A percentile compares a stretch with the other conserved stretches of the same genome.
Evolutionary conservation across 2,888 invertebrate species (phyloP).

Genomic region (Pemphredon lugubris): DNA sequence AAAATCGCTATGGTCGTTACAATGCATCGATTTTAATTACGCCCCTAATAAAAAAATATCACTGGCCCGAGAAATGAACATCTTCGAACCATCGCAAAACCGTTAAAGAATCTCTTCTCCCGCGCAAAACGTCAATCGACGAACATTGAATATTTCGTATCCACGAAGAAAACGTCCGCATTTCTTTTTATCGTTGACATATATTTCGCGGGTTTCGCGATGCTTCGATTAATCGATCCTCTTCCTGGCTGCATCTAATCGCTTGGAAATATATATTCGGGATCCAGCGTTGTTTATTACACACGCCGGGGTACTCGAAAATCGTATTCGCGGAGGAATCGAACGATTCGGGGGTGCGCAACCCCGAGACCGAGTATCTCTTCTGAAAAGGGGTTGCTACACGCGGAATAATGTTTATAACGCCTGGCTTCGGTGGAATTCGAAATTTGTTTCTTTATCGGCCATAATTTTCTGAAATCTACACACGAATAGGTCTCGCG

Average conservation of each 20-base stretch:
- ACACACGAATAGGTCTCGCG: constrained; percentile 75
- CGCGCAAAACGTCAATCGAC: too few species aligned
- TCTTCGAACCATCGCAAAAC: too few species aligned
- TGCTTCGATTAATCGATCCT: constrained; percentile 27
- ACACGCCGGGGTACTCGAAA: constrained; percentile 65
- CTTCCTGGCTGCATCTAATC: constrained; percentile 43
- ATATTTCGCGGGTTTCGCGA: neutral
- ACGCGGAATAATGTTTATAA: constrained; percentile 77
- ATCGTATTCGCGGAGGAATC: constrained; percentile 63
- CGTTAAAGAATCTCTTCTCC: too few species aligned
- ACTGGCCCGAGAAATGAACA: too few species aligned
- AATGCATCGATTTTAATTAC: constrained; percentile 15
- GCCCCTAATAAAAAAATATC: too few species aligned
- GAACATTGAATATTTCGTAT: too few species aligned
- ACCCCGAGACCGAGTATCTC: constrained; percentile 43
- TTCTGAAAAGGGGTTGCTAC: constrained; percentile 63
- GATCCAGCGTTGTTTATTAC: constrained; percentile 70
- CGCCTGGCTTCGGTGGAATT: constrained; percentile 73
- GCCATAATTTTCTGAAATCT: constrained; percentile 78
- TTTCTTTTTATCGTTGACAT: neutral
- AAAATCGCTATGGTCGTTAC: constrained; percentile 51
- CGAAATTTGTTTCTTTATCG: constrained; percentile 80
- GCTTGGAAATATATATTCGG: constrained; percentile 62
- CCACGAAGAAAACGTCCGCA: neutral
- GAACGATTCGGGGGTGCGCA: constrained; percentile 33